A percentile compares a stretch with the other conserved stretches of the same genome.
Evolutionary conservation across 2,113 vertebrate genomes (phyloP).

Genomic region (Aix galericulata): DNA sequence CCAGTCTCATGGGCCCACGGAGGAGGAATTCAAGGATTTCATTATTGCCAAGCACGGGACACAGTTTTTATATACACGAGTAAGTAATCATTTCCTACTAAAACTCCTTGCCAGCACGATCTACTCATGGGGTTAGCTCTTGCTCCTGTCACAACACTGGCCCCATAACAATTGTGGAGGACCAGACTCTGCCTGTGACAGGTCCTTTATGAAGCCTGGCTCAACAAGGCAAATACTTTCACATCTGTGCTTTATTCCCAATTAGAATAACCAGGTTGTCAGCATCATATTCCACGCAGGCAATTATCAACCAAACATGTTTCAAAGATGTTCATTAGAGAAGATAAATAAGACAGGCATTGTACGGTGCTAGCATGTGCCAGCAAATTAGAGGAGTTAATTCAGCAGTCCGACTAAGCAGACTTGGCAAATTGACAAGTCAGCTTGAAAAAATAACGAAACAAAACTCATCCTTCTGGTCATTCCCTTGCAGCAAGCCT

Average conservation of each 20-base stretch:
- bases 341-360: not conserved
- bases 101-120: not conserved
- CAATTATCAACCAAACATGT: not conserved
- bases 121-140: not conserved
- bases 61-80: not conserved
- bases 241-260: not conserved
- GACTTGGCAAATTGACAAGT: not conserved
- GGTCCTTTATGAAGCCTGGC: not conserved
- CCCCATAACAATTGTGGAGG: not conserved
- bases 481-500: not conserved
- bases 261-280: not conserved
- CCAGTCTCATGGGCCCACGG: not conserved
- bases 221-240: not conserved
- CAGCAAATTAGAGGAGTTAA: not conserved
- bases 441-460: not conserved
- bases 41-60: accelerated
- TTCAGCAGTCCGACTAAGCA: not conserved
- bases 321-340: not conserved
- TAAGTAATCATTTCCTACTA: not conserved
- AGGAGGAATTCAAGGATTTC: not conserved
- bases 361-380: not conserved
- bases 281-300: not conserved
- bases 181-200: not conserved
- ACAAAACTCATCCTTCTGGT: not conserved
- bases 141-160: not conserved